Conservation (phyloP, 2,797 vertebrate species). For the Gila robusta region DNA sequence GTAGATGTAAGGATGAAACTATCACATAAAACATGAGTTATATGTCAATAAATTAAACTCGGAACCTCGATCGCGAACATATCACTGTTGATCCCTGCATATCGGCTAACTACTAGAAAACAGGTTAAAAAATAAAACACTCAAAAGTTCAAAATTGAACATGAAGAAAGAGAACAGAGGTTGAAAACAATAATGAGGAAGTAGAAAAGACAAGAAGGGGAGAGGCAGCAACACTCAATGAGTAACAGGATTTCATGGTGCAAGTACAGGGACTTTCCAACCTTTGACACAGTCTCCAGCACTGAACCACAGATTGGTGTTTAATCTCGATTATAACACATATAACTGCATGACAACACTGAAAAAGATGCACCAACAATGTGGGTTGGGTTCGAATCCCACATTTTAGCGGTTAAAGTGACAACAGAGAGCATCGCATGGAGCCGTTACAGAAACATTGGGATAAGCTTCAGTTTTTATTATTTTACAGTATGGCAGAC, state of each 20-base stretch:
- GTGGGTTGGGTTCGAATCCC: constrained; percentile 38
- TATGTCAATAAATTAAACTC: neutral
- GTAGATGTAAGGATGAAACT: neutral
- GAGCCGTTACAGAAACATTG: constrained; percentile 21
- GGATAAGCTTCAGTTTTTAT: constrained; percentile 36
- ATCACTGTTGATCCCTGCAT: neutral
- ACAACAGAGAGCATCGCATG: constrained; percentile 10
- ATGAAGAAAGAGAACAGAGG: neutral
- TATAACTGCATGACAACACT: constrained; percentile 41
- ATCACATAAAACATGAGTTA: too few species aligned
- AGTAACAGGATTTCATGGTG: constrained; percentile 21
- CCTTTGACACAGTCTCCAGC: constrained; percentile 8
- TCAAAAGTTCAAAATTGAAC: neutral
- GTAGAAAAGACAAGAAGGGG: constrained; percentile 16
- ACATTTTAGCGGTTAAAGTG: constrained; percentile 15
- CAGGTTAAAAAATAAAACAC: neutral
- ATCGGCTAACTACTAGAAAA: neutral
- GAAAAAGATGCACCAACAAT: constrained; percentile 32
- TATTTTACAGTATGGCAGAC: constrained; percentile 66
- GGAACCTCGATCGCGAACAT: too few species aligned
- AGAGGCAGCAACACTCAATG: constrained; percentile 5
- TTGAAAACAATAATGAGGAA: constrained; percentile 18
- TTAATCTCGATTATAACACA: constrained; percentile 23
- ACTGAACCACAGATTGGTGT: constrained; percentile 24
- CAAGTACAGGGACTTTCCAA: constrained; percentile 43